A percentile compares a stretch with the other conserved stretches of the same genome.
These are phyloP conservation scores for Chelonia mydas DNA, from an alignment of 2,797 vertebrate genomes.

Conservation along the genomic window DNA sequence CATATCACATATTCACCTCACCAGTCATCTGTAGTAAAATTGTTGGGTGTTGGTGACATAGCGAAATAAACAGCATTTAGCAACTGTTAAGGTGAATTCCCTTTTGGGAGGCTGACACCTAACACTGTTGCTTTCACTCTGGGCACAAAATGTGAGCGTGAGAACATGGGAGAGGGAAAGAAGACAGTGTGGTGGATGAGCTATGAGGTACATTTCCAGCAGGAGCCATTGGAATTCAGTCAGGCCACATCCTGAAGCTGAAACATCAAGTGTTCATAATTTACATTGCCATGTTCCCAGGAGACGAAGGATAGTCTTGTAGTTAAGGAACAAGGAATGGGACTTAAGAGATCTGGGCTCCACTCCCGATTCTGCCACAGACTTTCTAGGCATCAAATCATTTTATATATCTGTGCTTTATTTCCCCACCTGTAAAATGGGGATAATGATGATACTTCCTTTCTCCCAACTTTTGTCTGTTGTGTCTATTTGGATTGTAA, in stretches of 20 bases:
- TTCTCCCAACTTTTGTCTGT: not conserved
- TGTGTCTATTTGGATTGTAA: not conserved
- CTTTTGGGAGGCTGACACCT: not conserved
- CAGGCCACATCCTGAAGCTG: not conserved
- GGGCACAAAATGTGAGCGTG: not conserved
- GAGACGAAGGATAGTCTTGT: not conserved
- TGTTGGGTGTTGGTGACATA: not conserved
- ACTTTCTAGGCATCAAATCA: not conserved
- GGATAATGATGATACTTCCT: not conserved
- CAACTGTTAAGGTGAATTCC: constrained; percentile 16
- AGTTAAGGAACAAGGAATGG: not conserved
- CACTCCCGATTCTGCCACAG: not conserved
- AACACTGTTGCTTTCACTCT: not conserved
- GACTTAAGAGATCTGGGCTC: not conserved
- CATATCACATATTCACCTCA: constrained; percentile 22
- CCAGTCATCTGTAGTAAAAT: not conserved
- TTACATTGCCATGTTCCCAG: not conserved
- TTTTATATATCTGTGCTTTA: not conserved
- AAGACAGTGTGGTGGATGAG: not conserved
- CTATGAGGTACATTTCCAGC: not conserved
- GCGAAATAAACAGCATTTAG: constrained; percentile 26
- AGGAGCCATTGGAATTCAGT: not conserved
- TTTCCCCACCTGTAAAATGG: not conserved
- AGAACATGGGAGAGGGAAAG: not conserved
- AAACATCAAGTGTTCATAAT: not conserved